Base-by-base conservation (phyloP, 2,797 vertebrate genomes). In the Rhinophrynus dorsalis region DNA sequence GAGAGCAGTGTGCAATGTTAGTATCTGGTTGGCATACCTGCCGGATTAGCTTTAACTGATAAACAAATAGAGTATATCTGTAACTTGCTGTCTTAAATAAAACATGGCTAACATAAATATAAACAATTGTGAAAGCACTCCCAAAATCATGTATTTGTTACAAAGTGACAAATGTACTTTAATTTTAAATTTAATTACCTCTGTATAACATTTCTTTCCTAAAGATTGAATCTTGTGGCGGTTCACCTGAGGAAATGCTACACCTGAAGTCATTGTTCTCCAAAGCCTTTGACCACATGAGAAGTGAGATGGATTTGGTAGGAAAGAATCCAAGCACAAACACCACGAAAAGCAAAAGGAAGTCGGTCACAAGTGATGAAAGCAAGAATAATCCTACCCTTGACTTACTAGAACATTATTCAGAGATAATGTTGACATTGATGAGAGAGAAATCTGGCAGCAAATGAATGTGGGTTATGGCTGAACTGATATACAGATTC, bases 361-460 rank as follows among this genome's bases (percentile, higher is more conserved):
- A 17, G 3, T 5, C 12, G 2, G 5, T 8, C 11, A 1, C 13
- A 5, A 20, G 21, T 7, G 35, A 33, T 9, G 10, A 50, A 13
- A 33, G 4, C 30, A 1, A n/a, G n/a, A 38, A 15, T 11, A 65
- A 27, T 24, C 42, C 68, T 3, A 50, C 68, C 1, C 44, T 64
- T 20, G 21, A 30, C 1, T 38, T 72, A 29, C 44, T 72, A 17
- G 68, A 65, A 50, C 68, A 58, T 64, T 72, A 72, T 32, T 72
- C 68, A 0, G 68, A 72, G 15, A 65, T 65, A 52, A 40, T 72
- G 68, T 21, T 72, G 29, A 15, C 47, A 23, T 12, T 72, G 21
- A 40, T 71, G 42, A 54, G 17, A 21, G 50, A 71, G 59, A 71
- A 71, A 50, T 56, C 56, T 8, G 23, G 10, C 18, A 15, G 21